phyloP scores from a whole-genome alignment of 2,888 invertebrate genomes.

The Sepiola atlantica region DNA sequence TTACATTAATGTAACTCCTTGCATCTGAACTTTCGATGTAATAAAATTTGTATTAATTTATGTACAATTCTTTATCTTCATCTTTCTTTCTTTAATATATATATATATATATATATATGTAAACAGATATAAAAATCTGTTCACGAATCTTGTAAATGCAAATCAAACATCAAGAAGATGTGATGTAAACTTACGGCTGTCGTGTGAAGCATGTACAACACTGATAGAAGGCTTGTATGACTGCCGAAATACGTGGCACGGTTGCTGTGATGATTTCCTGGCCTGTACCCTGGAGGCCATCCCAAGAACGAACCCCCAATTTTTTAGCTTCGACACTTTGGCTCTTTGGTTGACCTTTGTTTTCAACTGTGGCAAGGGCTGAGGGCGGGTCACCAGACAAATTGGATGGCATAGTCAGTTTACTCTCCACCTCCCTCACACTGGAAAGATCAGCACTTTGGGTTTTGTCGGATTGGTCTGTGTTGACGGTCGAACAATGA shows the following conservation, averaged over 20 bases:
- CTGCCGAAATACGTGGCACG: slow-evolving; percentile 68
- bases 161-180: background rate
- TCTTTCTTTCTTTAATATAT: too few species aligned
- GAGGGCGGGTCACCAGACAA: background rate
- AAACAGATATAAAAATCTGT: background rate
- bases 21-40: too few species aligned
- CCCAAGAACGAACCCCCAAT: background rate
- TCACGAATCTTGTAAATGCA: background rate
- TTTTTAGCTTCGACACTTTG: background rate
- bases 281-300: slow-evolving; percentile 47
- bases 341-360: background rate
- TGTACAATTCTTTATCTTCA: too few species aligned
- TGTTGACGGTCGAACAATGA: background rate
- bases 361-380: background rate
- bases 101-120: background rate
- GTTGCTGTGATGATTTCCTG: slow-evolving; percentile 65
- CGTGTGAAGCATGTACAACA: slow-evolving; percentile 61
- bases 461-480: background rate
- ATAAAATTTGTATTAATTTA: too few species aligned
- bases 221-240: slow-evolving; percentile 70
- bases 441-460: slow-evolving; percentile 44
- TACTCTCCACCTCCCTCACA: background rate
- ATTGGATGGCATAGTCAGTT: background rate
- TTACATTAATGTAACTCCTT: too few species aligned
- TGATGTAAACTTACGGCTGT: slow-evolving; percentile 53